Conservation (phyloP, 1,140 invertebrate species). For the Drosophila auraria region DNA sequence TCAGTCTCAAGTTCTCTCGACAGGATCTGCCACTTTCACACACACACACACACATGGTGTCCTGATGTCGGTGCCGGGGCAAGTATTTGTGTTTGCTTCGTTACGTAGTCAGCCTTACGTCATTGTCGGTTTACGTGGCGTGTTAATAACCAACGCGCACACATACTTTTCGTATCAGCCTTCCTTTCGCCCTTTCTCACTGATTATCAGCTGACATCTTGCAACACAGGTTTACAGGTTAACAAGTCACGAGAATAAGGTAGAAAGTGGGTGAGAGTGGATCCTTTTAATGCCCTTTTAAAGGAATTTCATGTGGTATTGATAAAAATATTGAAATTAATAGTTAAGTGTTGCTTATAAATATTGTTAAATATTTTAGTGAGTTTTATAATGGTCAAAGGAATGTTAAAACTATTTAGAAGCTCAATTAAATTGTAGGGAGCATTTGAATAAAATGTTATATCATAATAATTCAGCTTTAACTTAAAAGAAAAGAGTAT, state of each 20-base stretch:
- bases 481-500: background rate
- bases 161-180: constrained; percentile 20
- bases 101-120: constrained; percentile 57
- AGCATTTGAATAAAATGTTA: too few species aligned
- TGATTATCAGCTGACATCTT: constrained; percentile 41
- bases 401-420: too few species aligned
- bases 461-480: too few species aligned
- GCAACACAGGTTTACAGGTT: constrained; percentile 35
- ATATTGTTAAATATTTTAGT: background rate
- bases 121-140: constrained; percentile 54
- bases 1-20: constrained; percentile 1
- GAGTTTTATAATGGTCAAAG: too few species aligned
- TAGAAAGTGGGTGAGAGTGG: background rate
- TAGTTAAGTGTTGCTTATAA: background rate
- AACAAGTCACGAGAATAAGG: background rate
- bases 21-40: constrained; percentile 40
- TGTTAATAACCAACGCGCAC: constrained; percentile 45
- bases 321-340: background rate
- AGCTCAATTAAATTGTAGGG: too few species aligned
- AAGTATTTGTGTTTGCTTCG: constrained; percentile 30
- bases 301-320: too few species aligned
- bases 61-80: background rate
- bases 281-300: background rate
- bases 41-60: background rate
- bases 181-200: background rate